Evolutionary conservation across 2,113 vertebrate genomes (phyloP), one percentile per base, ranked within the genome.

Genomic region (Pao palembangensis): DNA sequence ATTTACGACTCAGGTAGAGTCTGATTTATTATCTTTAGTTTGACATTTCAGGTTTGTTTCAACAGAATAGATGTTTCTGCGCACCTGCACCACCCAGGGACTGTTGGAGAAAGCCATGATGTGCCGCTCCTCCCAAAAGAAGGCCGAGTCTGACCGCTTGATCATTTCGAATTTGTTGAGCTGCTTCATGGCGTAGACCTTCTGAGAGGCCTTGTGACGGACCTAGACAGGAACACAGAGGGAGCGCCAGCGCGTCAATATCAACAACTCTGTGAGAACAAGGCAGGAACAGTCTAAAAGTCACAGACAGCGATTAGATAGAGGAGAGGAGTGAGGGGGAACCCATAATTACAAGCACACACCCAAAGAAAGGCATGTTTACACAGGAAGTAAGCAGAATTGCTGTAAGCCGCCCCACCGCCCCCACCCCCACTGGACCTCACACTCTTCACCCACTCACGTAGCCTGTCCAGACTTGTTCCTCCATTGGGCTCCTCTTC

Each of bases 91-190:
- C 15, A 99, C 95, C 97, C 97, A 99, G 0, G 97, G 95, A 71
- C 96, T 99, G 85, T 98, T 94, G 59, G 97, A 90, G 1, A 99
- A 99, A 46, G 96, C 96, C 97, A 99, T 99, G 77, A 99, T 98
- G 82, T 98, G 96, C 77, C 96, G 92, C 71, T 99, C 97, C 84
- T 99, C 97, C 97, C 97, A 99, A 90, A 98, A 99, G 88, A 99
- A 99, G 65, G 97, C 97, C 16, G 97, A 99, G 88, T 99, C 97
- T 34, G 97, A 99, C 76, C 97, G 93, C 84, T 99, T 99, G 87
- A 99, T 95, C 97, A 99, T 99, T 91, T 99, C 97, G 88, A 99
- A 98, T 85, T 99, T 99, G 90, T 95, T 98, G 68, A 99, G 92
- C 31, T 98, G 92, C 86, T 99, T 99, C 97, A 99, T 95, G 58